Evolutionary conservation across 2,797 vertebrate species (phyloP).

Genomic region (Tarsius wallacei): DNA sequence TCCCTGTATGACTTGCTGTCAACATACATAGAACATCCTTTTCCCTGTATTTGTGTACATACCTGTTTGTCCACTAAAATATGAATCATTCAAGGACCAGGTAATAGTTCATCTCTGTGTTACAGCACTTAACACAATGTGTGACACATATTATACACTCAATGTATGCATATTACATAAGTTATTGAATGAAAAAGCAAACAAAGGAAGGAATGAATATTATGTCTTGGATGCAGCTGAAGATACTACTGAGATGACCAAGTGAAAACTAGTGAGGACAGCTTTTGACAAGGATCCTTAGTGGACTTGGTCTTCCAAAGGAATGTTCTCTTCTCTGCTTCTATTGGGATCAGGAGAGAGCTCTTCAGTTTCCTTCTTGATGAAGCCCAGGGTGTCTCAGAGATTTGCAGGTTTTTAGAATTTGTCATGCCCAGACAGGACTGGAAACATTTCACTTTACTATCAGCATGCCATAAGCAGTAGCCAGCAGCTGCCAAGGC

Average conservation of each 20-base stretch:
- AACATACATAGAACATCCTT: background rate
- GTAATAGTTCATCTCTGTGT: conserved; percentile 1
- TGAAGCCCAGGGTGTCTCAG: background rate
- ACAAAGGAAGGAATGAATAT: background rate
- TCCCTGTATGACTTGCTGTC: background rate
- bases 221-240: background rate
- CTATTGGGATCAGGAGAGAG: background rate
- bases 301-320: background rate
- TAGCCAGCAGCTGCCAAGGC: background rate
- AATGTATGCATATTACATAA: background rate
- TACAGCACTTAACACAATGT: background rate
- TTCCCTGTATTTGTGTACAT: background rate
- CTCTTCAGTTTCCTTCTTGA: background rate
- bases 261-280: background rate
- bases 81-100: background rate
- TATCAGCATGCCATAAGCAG: background rate
- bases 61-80: background rate
- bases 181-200: background rate
- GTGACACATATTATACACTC: background rate
- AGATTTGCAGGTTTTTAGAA: background rate
- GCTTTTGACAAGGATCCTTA: background rate
- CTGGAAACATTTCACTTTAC: background rate
- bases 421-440: background rate
- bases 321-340: background rate
- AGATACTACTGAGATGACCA: background rate